These are phyloP conservation scores for Chloroceryle aenea DNA, from an alignment of 2,113 vertebrate genomes.

Conservation along the genomic window DNA sequence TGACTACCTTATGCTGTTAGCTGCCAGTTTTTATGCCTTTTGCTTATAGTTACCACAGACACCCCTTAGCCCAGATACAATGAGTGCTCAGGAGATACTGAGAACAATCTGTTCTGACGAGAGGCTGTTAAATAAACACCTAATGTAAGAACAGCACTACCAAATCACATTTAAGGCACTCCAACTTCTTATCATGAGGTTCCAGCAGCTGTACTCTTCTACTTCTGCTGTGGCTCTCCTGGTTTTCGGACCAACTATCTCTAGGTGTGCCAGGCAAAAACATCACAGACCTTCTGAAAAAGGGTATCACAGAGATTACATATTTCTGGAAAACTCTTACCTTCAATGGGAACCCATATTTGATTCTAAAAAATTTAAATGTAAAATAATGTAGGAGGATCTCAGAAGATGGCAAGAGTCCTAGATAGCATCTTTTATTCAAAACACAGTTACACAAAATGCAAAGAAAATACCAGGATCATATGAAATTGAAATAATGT, in stretches of 20 bases:
- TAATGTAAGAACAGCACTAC: neutral
- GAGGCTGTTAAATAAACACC: neutral
- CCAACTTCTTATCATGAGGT: neutral
- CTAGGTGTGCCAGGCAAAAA: neutral
- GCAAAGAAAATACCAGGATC: neutral
- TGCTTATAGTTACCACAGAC: neutral
- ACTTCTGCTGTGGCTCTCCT: neutral
- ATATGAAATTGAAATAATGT: neutral
- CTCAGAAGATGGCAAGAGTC: neutral
- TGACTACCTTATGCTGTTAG: neutral
- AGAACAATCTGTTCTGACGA: neutral
- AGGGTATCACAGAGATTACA: neutral
- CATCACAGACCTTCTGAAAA: neutral
- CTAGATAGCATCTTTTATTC: neutral
- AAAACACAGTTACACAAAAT: neutral
- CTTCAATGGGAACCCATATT: neutral
- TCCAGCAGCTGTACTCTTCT: neutral
- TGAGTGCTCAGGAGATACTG: rapidly evolving
- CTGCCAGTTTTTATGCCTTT: neutral
- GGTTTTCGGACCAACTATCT: neutral
- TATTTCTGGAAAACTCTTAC: neutral
- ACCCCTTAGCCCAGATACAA: neutral
- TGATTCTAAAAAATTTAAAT: neutral
- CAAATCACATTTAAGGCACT: neutral
- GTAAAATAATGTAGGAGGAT: neutral